Conservation (phyloP, 2,888 invertebrate species). For the Cerastoderma edule region DNA sequence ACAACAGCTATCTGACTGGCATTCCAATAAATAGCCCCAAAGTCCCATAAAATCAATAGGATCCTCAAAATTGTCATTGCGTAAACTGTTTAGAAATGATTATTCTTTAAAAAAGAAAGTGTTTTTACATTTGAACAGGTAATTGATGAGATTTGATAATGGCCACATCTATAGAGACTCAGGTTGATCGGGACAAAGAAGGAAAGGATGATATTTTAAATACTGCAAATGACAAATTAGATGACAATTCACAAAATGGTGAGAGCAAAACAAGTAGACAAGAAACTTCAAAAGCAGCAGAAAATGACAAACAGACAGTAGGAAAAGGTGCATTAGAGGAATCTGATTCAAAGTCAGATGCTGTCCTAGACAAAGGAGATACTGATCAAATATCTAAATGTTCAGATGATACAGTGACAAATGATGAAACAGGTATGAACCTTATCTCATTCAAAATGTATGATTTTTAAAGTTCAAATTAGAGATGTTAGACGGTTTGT, state of each 20-base stretch:
- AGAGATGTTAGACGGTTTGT: too few species aligned
- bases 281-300: neutral
- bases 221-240: neutral
- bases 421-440: neutral
- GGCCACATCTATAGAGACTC: neutral
- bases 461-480: too few species aligned
- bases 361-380: neutral
- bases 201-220: neutral
- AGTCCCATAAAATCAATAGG: too few species aligned
- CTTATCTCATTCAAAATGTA: too few species aligned
- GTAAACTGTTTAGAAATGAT: too few species aligned
- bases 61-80: too few species aligned
- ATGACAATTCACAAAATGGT: neutral
- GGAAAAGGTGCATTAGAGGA: neutral
- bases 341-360: neutral
- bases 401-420: neutral
- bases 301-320: neutral
- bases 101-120: too few species aligned
- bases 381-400: neutral
- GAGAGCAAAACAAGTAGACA: neutral
- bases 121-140: too few species aligned
- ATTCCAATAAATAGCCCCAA: too few species aligned
- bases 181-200: neutral
- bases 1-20: too few species aligned
- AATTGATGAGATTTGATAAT: too few species aligned